Conservation (phyloP, 2,797 vertebrate genomes). For the Trachurus trachurus region DNA sequence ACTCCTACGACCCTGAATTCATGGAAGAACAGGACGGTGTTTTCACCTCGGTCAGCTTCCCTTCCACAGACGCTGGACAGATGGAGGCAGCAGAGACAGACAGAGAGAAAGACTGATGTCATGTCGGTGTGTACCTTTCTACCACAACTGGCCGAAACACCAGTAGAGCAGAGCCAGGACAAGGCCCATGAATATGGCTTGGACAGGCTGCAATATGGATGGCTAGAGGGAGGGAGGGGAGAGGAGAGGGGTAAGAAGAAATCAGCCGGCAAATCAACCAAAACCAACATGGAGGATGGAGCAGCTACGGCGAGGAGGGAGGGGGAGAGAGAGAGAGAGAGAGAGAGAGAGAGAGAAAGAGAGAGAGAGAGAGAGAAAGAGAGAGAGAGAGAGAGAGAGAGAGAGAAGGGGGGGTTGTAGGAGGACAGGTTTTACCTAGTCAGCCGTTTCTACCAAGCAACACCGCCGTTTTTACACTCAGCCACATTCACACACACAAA, state of each 20-base stretch:
- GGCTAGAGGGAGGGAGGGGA: conserved; percentile 92
- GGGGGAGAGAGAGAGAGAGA: background rate
- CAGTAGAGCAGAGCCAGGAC: conserved; percentile 99
- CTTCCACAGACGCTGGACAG: conserved; percentile 36
- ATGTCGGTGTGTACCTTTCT: conserved; percentile 94
- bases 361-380: background rate
- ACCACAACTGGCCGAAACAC: conserved; percentile 99
- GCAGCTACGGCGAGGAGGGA: conserved; percentile 54
- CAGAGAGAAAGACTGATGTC: conserved; percentile 57
- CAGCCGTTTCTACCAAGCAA: conserved; percentile 39
- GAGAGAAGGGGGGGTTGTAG: too few species aligned
- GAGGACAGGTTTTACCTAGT: conserved; percentile 3
- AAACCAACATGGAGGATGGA: conserved; percentile 79
- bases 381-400: background rate
- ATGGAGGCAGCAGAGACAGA: conserved; percentile 34
- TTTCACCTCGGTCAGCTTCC: conserved; percentile 44
- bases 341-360: too few species aligned
- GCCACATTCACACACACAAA: conserved; percentile 30
- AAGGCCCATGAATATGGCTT: conserved; percentile 99
- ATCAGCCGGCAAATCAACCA: conserved; percentile 80
- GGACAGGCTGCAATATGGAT: conserved; percentile 99
- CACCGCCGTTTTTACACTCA: conserved; percentile 26
- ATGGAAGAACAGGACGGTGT: conserved; percentile 19
- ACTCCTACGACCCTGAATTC: conserved; percentile 54
- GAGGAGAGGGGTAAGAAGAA: conserved; percentile 72